phyloP scores from a whole-genome alignment of 2,113 vertebrate genomes.

The Todiramphus chloris region DNA sequence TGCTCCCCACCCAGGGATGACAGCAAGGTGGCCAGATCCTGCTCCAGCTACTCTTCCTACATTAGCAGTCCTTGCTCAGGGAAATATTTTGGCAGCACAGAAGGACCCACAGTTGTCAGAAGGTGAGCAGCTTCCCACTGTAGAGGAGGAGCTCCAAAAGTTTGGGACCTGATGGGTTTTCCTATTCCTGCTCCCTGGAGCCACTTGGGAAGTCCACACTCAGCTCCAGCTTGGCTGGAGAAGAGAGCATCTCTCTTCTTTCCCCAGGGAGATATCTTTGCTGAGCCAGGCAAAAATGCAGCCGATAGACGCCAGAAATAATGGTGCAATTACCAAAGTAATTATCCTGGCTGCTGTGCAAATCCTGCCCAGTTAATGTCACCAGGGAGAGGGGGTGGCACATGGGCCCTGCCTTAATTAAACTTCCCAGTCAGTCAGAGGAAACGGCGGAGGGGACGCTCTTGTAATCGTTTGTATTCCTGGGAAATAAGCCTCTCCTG shows the following conservation, averaged over 20 bases:
- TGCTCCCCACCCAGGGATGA: not conserved
- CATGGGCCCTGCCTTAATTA: not conserved
- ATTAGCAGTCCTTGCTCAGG: not conserved
- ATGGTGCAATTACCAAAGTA: not conserved
- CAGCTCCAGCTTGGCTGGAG: not conserved
- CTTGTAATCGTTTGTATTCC: not conserved
- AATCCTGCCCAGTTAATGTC: not conserved
- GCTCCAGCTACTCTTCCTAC: not conserved
- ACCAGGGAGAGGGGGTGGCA: not conserved
- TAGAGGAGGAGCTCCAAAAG: not conserved
- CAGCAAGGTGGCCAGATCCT: accelerated
- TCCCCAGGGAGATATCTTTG: not conserved
- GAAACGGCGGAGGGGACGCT: too few species aligned
- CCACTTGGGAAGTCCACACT: not conserved
- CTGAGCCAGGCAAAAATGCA: not conserved
- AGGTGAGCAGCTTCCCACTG: not conserved
- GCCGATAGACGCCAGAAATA: not conserved
- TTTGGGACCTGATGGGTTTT: not conserved
- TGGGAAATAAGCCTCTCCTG: accelerated
- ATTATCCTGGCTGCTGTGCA: not conserved
- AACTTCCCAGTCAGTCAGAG: accelerated
- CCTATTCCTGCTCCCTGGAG: not conserved
- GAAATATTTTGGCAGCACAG: not conserved
- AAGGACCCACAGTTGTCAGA: not conserved
- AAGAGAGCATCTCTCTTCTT: not conserved